Evolutionary conservation across 2,113 vertebrate genomes (phyloP).

Genomic region (Malurus cyaneus): DNA sequence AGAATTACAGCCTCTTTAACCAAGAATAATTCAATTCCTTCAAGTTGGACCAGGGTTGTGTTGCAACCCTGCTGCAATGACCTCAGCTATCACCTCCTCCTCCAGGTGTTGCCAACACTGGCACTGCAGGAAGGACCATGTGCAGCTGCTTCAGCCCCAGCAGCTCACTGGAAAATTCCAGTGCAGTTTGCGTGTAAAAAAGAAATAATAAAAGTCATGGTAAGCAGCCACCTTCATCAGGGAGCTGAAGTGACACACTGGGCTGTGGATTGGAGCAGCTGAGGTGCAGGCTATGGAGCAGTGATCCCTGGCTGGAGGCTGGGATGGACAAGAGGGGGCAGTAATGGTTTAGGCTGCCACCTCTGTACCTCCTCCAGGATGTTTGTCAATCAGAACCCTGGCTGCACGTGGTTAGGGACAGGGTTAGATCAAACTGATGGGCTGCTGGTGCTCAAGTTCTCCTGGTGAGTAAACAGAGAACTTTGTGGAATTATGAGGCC

Average conservation of each 20-base stretch:
- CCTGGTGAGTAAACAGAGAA: neutral
- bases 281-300: neutral
- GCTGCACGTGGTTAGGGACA: neutral
- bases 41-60: neutral
- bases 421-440: neutral
- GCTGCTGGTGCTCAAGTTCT: neutral
- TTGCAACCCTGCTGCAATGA: neutral
- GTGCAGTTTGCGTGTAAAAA: neutral
- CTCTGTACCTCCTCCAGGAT: neutral
- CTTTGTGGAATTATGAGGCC: neutral
- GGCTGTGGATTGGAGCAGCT: neutral
- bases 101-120: neutral
- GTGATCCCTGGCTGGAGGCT: neutral
- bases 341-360: neutral
- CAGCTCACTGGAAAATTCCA: neutral
- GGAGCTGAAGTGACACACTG: fast-evolving
- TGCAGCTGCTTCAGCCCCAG: neutral
- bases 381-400: neutral
- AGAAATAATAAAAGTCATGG: too few relatives aligned
- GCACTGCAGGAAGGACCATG: neutral
- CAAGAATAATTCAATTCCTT: neutral
- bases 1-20: neutral
- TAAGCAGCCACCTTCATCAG: neutral
- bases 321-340: neutral
- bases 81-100: neutral